A percentile compares a stretch with the other conserved stretches of the same genome.
Conservation (phyloP, 1,140 invertebrate genomes). For the Probaryconus sp. region DNA sequence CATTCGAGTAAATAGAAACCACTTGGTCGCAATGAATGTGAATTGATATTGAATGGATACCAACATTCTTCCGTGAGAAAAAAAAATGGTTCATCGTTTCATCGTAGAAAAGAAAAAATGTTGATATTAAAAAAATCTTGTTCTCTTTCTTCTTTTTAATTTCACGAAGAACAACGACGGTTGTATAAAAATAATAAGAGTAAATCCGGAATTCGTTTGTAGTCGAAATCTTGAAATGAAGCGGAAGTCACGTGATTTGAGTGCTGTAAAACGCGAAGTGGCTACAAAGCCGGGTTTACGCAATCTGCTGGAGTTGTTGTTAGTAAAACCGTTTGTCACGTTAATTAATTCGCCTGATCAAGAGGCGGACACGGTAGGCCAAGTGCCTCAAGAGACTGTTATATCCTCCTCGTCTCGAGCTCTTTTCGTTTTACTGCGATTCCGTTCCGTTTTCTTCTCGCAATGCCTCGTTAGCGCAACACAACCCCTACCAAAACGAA, state of each 20-base stretch:
- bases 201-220: too few species aligned
- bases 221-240: constrained; percentile 30
- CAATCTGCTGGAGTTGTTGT: constrained; percentile 41
- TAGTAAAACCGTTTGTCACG: constrained; percentile 54
- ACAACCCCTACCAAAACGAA: constrained; percentile 66
- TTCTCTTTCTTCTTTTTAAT: too few species aligned
- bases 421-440: constrained; percentile 59
- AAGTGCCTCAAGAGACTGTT: constrained; percentile 60
- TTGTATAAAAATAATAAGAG: too few species aligned
- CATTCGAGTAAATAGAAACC: constrained; percentile 11
- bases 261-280: constrained; percentile 41
- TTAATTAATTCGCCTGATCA: constrained; percentile 62
- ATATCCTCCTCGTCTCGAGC: constrained; percentile 41
- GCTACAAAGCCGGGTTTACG: constrained; percentile 24
- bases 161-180: too few species aligned
- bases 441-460: constrained; percentile 65
- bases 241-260: constrained; percentile 52
- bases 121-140: too few species aligned
- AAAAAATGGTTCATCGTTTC: too few species aligned
- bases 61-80: too few species aligned
- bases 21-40: constrained; percentile 20
- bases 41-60: constrained; percentile 5
- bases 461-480: constrained; percentile 71
- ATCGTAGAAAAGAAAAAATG: too few species aligned
- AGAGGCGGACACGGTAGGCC: constrained; percentile 49